Percentiles rank a stretch among this genome's conserved stretches.
phyloP scores from a whole-genome alignment of 53 echinoderm and acorn worm species.

The Echinometra lucunter region DNA sequence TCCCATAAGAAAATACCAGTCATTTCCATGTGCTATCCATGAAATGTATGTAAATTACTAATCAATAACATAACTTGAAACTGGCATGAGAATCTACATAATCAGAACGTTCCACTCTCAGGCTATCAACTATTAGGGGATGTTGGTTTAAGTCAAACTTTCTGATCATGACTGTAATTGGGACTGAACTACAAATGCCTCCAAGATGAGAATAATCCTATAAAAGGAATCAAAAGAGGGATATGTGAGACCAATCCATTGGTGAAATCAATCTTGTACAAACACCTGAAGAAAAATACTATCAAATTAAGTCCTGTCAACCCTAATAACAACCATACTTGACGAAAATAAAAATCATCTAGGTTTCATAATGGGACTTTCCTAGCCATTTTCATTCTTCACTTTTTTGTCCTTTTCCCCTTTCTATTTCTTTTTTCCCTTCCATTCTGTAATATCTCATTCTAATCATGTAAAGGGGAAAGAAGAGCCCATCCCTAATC shows the following conservation, averaged over 20 bases:
- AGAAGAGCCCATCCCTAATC: background rate
- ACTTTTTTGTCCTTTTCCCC: background rate
- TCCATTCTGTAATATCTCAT: background rate
- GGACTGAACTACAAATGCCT: slow-evolving; percentile 34
- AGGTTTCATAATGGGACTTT: background rate
- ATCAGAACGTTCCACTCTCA: background rate
- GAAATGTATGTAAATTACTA: background rate
- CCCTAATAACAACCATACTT: background rate
- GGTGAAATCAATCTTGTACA: slow-evolving; percentile 31
- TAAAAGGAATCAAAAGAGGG: slow-evolving; percentile 7
- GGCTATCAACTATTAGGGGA: background rate
- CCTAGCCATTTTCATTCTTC: background rate
- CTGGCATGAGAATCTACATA: background rate
- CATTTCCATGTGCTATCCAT: background rate
- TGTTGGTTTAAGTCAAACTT: slow-evolving; percentile 34
- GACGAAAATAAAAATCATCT: slow-evolving; percentile 35
- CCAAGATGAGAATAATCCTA: background rate
- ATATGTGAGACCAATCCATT: slow-evolving; percentile 23
- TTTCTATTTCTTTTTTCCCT: background rate
- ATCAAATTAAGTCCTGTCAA: slow-evolving; percentile 47
- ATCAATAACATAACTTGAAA: slow-evolving; percentile 44
- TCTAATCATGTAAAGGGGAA: background rate
- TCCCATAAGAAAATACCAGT: background rate
- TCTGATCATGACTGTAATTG: slow-evolving; percentile 11
- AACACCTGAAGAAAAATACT: slow-evolving; percentile 60